Base-by-base conservation (phyloP, 2,797 vertebrate species). In the Coranthus polyacanthus region DNA sequence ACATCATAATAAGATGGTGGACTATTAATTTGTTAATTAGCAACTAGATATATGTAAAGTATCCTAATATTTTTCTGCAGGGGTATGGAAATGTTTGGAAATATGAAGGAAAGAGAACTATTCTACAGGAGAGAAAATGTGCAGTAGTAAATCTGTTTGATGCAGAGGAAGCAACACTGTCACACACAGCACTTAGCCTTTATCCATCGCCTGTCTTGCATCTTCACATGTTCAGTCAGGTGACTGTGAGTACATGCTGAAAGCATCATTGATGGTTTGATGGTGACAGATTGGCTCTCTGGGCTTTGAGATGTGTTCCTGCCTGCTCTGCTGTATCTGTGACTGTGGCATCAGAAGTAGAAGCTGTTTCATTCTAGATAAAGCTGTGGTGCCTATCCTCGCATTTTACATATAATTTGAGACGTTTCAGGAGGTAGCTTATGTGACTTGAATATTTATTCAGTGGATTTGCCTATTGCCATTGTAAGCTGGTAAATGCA, bases 351-450 rank as follows among this genome's bases (percentile, higher is more conserved):
- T 56, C 32, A 12, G 13, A 61, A 6, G 29, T 17, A 45, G 52
- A 63, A 64, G 36, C 70, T 68, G 54, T 36, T 37, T 64, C 39
- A 12, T 56, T 71, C 34, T 42, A 75, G 59, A 62, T 62, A 51
- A 62, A 78, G 22, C 37, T 53, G n/a, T 37, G 13, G 15, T 2
- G 58, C 16, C 22, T 12, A 1, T 63, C 24, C 13, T 51, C 29
- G 15, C 46, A 13, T 52, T 46, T 29, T 24, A 37, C 13, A 34
- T 22, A 37, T 3, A 42, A 17, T 70, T 21, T 41, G 9, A 65
- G 17, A 39, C 22, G 16, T 67, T 47, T 36, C 42, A 38, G 24
- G 60, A 24, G 21, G 12, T n/a, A 37, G 24, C 68, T 12, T 29
- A 6, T 15, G 22, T 29, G 61, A 39, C 41, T 43, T 26, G 3